Base-by-base conservation (phyloP, 2,888 invertebrate genomes). In the Lutraria lutraria region DNA sequence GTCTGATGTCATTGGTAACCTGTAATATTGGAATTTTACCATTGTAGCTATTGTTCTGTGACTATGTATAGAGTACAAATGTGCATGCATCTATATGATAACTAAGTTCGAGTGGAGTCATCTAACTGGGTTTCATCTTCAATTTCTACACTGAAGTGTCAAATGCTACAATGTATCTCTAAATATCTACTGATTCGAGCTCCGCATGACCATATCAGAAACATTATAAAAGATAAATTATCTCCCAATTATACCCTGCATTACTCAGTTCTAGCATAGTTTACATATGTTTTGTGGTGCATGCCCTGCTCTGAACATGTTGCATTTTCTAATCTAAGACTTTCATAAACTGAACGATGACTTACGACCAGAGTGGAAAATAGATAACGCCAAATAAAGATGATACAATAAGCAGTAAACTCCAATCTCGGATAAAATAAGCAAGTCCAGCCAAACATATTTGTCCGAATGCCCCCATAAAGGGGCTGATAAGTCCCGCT, bases 391-490 rank as follows among this genome's bases (percentile, higher is more conserved):
- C 88, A 0, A 94, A 91, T 2, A 93, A 25, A 21, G 94, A 92
- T 25, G 91, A 88, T 3, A 92, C 94, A 21, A 95, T 85, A 63
- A 95, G 92, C 54, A 95, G 88, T 31, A 90, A 87, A 34, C 82
- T 63, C 95, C 96, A 96, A 86, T 95, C 92, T 15, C 95, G 86
- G 25, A 96, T 90, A 13, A 91, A 85, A 88, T 94, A 96, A 15
- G 95, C 96, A 10, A 96, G 52, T 0, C 91, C 90, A 12, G 95
- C 94, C 53, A 96, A 87, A 4, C 93, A 13, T 63, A 96, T 88
- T 79, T 93, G 91, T 16, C 97, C 97, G 16, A 95, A 34, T 0
- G 96, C 94, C 93, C 96, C 97, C 91, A 96, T 96, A 76, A 95
- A 93, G 53, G 96, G 96, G 0, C 96, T 95, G 34, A 96, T 94